A percentile compares a stretch with the other conserved stretches of the same genome.
Conservation (phyloP, 2,113 vertebrate genomes). For the Puffinus mauretanicus region DNA sequence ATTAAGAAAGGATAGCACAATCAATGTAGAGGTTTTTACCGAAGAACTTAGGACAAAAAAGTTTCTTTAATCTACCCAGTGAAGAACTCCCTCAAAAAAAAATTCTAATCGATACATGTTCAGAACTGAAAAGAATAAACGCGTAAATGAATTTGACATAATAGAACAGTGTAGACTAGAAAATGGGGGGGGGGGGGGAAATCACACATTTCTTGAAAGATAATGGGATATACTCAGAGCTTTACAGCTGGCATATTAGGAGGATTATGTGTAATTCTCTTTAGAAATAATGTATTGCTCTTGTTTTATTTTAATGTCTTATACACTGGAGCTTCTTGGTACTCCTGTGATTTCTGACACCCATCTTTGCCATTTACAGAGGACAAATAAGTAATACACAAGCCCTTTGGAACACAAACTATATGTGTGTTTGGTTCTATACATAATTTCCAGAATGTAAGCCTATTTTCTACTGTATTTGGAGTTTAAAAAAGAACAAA, state of each 20-base stretch:
- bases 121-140: not conserved
- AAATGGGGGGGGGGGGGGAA: accelerated
- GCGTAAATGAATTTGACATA: not conserved
- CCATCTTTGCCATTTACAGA: not conserved
- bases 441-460: not conserved
- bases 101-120: not conserved
- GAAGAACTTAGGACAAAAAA: not conserved
- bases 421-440: accelerated
- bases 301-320: not conserved
- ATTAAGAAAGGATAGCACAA: not conserved
- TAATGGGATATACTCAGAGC: not conserved
- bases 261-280: not conserved
- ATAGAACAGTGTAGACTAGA: not conserved
- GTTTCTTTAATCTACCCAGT: not conserved
- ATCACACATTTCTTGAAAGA: not conserved
- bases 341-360: not conserved
- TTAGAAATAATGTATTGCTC: not conserved
- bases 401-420: not conserved
- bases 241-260: not conserved
- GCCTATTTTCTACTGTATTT: not conserved
- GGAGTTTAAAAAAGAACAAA: not conserved
- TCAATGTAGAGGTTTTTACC: not conserved
- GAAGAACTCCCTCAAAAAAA: not conserved
- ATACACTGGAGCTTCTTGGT: not conserved
- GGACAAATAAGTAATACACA: not conserved